phyloP scores from a whole-genome alignment of 2,113 vertebrate genomes.

The Ranitomeya variabilis region DNA sequence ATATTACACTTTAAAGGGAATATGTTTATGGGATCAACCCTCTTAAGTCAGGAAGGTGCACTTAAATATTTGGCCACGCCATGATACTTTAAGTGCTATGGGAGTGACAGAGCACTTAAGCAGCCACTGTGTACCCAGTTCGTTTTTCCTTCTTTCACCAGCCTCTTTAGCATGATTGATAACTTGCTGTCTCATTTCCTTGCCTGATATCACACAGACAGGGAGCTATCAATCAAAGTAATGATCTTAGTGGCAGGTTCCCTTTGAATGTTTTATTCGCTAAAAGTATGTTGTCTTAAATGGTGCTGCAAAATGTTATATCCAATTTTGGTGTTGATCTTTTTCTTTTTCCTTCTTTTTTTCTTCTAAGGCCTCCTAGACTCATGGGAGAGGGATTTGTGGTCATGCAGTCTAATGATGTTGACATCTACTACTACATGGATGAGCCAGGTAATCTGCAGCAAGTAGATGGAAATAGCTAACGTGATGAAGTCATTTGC shows the following conservation, averaged over 20 bases:
- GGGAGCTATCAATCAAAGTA: too few species aligned
- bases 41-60: too few species aligned
- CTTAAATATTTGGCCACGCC: too few species aligned
- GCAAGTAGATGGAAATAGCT: slow-evolving; percentile 33
- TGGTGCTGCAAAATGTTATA: not conserved
- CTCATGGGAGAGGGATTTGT: slow-evolving; percentile 99
- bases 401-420: slow-evolving; percentile 98
- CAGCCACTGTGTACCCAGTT: too few species aligned
- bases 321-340: not conserved
- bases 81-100: too few species aligned
- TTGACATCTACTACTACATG: slow-evolving; percentile 98
- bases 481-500: not conserved
- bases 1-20: too few species aligned
- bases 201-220: too few species aligned
- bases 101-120: too few species aligned
- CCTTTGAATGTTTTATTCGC: not conserved
- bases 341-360: slow-evolving; percentile 17
- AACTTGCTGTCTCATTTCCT: too few species aligned
- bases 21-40: too few species aligned
- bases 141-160: too few species aligned
- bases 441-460: slow-evolving; percentile 88
- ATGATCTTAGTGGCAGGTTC: not conserved
- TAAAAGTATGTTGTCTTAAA: not conserved
- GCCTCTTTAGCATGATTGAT: too few species aligned
- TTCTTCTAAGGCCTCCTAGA: slow-evolving; percentile 82